A percentile compares a stretch with the other conserved stretches of the same genome.
Evolutionary conservation across 2,113 vertebrate species (phyloP).

Genomic region (Accipiter virgatus): DNA sequence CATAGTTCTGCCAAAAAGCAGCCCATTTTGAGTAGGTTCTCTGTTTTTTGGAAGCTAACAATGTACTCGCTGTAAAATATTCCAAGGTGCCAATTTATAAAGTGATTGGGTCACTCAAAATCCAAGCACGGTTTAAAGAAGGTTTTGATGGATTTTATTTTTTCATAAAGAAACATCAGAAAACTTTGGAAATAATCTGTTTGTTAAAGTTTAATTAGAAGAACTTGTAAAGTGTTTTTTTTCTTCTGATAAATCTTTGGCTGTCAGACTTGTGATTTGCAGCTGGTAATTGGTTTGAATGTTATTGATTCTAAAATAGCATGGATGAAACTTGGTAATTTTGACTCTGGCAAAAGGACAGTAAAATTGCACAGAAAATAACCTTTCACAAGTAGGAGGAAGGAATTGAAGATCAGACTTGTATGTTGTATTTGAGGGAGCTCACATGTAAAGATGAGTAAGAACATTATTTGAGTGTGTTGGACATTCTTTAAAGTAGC

Average conservation of each 20-base stretch:
- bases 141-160: not conserved
- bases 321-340: not conserved
- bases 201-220: not conserved
- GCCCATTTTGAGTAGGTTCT: not conserved
- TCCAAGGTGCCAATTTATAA: not conserved
- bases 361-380: not conserved
- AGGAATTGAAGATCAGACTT: not conserved
- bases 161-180: not conserved
- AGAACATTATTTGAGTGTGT: not conserved
- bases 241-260: not conserved
- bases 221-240: not conserved
- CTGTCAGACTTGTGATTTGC: not conserved
- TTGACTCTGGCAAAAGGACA: not conserved
- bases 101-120: not conserved
- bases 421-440: not conserved
- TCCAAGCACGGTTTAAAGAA: not conserved
- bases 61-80: not conserved
- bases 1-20: not conserved
- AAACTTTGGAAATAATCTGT: not conserved
- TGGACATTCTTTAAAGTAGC: not conserved
- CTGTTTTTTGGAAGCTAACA: not conserved
- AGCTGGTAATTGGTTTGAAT: not conserved
- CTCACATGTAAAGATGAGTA: not conserved
- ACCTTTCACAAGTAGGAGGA: not conserved
- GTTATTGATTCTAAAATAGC: not conserved